Evolutionary conservation across 1,140 invertebrate species (phyloP), one percentile per base, ranked within the genome.

Genomic region (Macrosteles quadrilineatus): DNA sequence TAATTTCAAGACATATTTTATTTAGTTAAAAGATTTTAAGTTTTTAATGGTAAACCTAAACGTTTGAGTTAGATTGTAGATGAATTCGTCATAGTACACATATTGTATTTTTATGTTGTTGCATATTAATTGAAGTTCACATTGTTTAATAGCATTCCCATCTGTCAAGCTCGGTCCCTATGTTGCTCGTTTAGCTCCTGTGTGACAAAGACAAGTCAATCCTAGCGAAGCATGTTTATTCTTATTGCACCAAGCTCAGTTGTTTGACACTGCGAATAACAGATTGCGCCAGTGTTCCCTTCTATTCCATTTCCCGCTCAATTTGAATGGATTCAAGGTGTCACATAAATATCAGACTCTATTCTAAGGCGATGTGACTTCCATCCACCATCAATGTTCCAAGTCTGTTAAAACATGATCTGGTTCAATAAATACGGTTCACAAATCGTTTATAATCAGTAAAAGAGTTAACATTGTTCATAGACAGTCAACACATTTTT

Each of bases 291-390:
- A 27, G 14, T 59, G 55, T 59, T 59, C 55, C 47, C 55, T 59
- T 59, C 23, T 59, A 59, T 59, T 59, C 55, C 55, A 59, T 59
- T 59, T 59, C 55, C 55, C 23, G 55, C 55, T 59, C 55, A 59
- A 59, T 59, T 59, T 59, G 55, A 59, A 59, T 59, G 55, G 55
- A 59, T 59, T 59, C 55, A 59, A 59, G 23, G 27, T 30, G 55
- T 59, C 55, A 59, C 55, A 59, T 59, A 59, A 59, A 59, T 59
- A 59, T 29, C 55, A 59, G 55, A 59, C 55, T 59, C 55, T 59
- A 59, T 50, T 19, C 47, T 30, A 59, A 59, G 27, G 12, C 21
- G 23, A 59, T 59, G 55, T 59, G 55, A 59, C 55, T 59, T 23
- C 55, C 14, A 14, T 36, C 14, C 14, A 4, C 32, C 32, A 36